Base-by-base conservation (phyloP, 1,140 invertebrate genomes). In the Hirudo medicinalis region DNA sequence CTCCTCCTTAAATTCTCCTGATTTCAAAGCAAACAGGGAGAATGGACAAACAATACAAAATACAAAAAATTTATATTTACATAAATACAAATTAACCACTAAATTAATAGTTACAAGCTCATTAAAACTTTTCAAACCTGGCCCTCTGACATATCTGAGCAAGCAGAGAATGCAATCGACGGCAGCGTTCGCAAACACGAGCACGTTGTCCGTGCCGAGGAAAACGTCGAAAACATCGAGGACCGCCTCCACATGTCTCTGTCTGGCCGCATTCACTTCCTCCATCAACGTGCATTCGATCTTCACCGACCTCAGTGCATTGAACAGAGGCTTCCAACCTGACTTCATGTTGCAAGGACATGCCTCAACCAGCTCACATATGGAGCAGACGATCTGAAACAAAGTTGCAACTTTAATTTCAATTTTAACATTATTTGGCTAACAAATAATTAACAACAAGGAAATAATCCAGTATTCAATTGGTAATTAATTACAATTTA, bases 311-410 rank as follows among this genome's bases (percentile, higher is more conserved):
- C 91, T 85, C 8, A 96, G 79, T 4, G 92, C 91, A 9, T 91
- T 91, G 79, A 96, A 96, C 3, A 95, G 81, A 0, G 93, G 91
- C 66, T 92, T 82, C 93, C 93, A 96, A 0, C 92, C 93, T 0
- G 92, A 94, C 76, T 89, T 86, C 22, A 95, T 94, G 83, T 96
- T 92, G 22, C 88, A 89, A 76, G 90, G 86, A 79, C 92, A 92
- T 0, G 90, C 91, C 83, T 96, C 93, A 0, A 96, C 92, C 78
- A 94, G 92, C 82, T 94, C 92, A 81, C 92, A 95, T 29, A 95
- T 89, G 75, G 91, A 94, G 72, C 91, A 91, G 54, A 95, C 90
- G 78, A 96, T 93, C 88, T 95, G 87, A 77, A 78, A 84, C 15
- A 36, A 36, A 3, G 32, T 36, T 6, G 6, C 32, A n/a, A n/a